These are phyloP conservation scores for Leucoraja ocellata DNA, from an alignment of 2,797 vertebrate genomes.

Conservation along the genomic window DNA sequence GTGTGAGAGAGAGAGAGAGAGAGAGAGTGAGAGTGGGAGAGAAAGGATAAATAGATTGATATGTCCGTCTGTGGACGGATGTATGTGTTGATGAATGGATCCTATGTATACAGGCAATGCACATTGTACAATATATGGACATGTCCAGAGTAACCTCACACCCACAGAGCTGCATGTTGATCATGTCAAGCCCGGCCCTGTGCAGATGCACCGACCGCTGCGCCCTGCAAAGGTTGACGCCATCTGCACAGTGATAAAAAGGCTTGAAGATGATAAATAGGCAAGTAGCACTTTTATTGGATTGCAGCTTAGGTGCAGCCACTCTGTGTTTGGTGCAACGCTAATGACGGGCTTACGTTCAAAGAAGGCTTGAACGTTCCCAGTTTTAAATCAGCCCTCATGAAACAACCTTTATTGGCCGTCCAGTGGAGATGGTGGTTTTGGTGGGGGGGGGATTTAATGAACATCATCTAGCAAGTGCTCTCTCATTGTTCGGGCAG, in stretches of 20 bases:
- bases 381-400: background rate
- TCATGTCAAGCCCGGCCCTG: slow-evolving; percentile 51
- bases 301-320: slow-evolving; percentile 64
- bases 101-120: background rate
- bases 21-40: too few species aligned
- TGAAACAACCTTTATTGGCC: slow-evolving; percentile 29
- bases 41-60: background rate
- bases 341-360: slow-evolving; percentile 65
- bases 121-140: background rate
- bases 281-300: slow-evolving; percentile 67
- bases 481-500: background rate
- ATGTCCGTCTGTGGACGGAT: background rate
- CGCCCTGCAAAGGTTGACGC: slow-evolving; percentile 64
- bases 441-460: slow-evolving; percentile 2
- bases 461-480: slow-evolving; percentile 8
- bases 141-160: background rate
- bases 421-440: background rate
- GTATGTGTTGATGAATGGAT: background rate
- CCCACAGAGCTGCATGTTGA: slow-evolving; percentile 43
- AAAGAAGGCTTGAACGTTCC: slow-evolving; percentile 45
- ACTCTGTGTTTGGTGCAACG: slow-evolving; percentile 62
- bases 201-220: slow-evolving; percentile 60
- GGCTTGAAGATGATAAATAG: slow-evolving; percentile 71
- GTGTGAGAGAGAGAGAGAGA: too few species aligned
- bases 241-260: slow-evolving; percentile 71